These are phyloP conservation scores for Drosophila neocordata DNA, from an alignment of 1,140 invertebrate genomes.

Conservation along the genomic window DNA sequence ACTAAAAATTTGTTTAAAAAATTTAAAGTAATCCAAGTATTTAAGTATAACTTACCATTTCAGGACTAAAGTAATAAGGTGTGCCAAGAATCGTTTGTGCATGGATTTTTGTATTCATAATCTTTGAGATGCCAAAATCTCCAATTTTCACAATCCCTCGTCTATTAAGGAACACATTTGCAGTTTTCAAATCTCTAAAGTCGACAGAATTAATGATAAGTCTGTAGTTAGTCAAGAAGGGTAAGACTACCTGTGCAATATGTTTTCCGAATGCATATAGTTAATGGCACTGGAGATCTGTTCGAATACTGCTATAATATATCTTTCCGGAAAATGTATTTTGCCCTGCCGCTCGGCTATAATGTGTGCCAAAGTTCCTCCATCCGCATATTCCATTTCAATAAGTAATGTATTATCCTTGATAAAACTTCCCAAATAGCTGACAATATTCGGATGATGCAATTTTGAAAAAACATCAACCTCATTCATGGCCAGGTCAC, in stretches of 20 bases:
- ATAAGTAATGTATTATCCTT: slow-evolving; percentile 89
- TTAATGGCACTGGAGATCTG: slow-evolving; percentile 89
- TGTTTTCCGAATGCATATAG: slow-evolving; percentile 89
- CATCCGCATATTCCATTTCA: slow-evolving; percentile 93
- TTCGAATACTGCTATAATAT: slow-evolving; percentile 87
- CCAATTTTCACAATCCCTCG: slow-evolving; percentile 88
- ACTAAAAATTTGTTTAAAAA: slow-evolving; percentile 83
- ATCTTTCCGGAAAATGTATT: slow-evolving; percentile 84
- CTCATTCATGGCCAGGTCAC: slow-evolving; percentile 90
- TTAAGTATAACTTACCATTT: slow-evolving; percentile 86
- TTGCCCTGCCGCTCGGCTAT: slow-evolving; percentile 83
- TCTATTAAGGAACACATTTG: slow-evolving; percentile 90
- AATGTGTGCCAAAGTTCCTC: slow-evolving; percentile 88
- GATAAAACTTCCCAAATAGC: slow-evolving; percentile 90
- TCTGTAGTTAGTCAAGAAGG: too few relatives aligned
- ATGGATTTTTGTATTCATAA: slow-evolving; percentile 87
- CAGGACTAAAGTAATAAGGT: slow-evolving; percentile 92
- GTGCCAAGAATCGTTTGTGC: slow-evolving; percentile 91
- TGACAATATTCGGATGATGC: slow-evolving; percentile 90
- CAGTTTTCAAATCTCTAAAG: slow-evolving; percentile 89
- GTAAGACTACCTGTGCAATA: slow-evolving; percentile 90
- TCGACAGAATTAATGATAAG: too few relatives aligned
- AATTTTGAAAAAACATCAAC: slow-evolving; percentile 88
- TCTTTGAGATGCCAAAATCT: slow-evolving; percentile 92
- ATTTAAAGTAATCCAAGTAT: neutral